Evolutionary conservation across 2,888 invertebrate species (phyloP).

Genomic region (Athalia rosae): DNA sequence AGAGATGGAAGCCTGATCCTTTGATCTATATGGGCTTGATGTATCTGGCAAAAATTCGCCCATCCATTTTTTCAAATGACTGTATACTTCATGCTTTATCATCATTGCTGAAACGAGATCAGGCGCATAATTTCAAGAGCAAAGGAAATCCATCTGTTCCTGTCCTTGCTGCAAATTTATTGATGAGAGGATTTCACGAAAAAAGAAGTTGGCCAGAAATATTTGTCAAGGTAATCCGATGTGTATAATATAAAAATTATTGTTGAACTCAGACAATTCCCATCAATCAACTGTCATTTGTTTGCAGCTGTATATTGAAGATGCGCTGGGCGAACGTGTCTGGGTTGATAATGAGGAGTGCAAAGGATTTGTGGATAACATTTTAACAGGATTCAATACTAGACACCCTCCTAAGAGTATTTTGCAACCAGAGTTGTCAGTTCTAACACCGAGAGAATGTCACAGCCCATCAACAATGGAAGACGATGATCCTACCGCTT

Average conservation of each 20-base stretch:
- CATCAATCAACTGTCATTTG: conserved; percentile 40
- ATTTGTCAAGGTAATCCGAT: conserved; percentile 84
- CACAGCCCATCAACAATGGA: conserved; percentile 70
- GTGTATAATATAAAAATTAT: not conserved
- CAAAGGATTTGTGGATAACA: conserved; percentile 92
- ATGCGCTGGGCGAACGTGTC: conserved; percentile 92
- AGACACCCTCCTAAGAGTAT: conserved; percentile 83
- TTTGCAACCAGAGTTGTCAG: conserved; percentile 77
- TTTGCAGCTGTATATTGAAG: conserved; percentile 90
- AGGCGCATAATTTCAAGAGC: conserved; percentile 81
- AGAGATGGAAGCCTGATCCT: conserved; percentile 89
- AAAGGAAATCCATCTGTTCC: conserved; percentile 88
- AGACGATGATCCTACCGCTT: conserved; percentile 68
- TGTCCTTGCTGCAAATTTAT: conserved; percentile 88
- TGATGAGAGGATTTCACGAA: conserved; percentile 88
- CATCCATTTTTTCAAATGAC: conserved; percentile 85
- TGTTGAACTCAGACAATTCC: not conserved
- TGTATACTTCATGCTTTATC: conserved; percentile 86
- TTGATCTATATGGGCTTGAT: conserved; percentile 84
- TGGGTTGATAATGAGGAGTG: conserved; percentile 97
- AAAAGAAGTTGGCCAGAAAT: conserved; percentile 93
- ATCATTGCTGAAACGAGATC: conserved; percentile 87
- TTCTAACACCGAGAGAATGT: conserved; percentile 66
- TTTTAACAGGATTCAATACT: conserved; percentile 89
- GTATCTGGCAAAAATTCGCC: conserved; percentile 87